Base-by-base conservation (phyloP, 2,113 vertebrate genomes). In the Narcine bancroftii region DNA sequence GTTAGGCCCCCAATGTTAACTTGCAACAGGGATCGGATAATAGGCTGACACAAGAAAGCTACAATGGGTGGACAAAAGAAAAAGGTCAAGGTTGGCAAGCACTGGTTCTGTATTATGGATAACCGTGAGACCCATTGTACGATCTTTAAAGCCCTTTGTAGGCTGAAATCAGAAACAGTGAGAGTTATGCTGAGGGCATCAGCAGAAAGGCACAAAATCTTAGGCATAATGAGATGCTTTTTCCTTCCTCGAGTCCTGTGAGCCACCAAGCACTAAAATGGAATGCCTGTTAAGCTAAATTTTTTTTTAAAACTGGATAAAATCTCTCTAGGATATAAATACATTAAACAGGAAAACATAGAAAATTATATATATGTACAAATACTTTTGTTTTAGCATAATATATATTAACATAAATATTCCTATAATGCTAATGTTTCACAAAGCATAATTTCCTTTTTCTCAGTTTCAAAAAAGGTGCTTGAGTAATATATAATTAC, bases 361-460 rank as follows among this genome's bases (percentile, higher is more conserved):
- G 95, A 96, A 94, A 94, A 93, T 95, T 95, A 96, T 95, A 96
- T 95, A 97, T 93, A 95, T 95, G 96, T 95, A 96, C 96, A 97
- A 96, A 97, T 96, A 97, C 95, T 95, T 96, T 95, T 96, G 94
- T 96, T 95, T 95, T 95, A 97, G 96, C 95, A 96, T 96, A 97
- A 96, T 96, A 96, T 97, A 91, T 91, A 97, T 97, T 96, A 97
- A 98, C 97, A 98, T 96, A 97, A 97, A 97, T 96, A 97, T 96
- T 97, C 96, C 96, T 97, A 97, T 97, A 97, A 96, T 96, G 96
- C 96, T 97, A 96, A 96, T 95, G 95, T 96, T 96, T 96, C 96
- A 96, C 96, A 96, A 97, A 96, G 96, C 96, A 96, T 96, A 95
- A 95, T 95, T 95, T 95, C 93, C 94, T 95, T 94, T 92, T 93